Evolutionary conservation across 2,888 invertebrate species (phyloP).

Genomic region (Amblyteles armatorius): DNA sequence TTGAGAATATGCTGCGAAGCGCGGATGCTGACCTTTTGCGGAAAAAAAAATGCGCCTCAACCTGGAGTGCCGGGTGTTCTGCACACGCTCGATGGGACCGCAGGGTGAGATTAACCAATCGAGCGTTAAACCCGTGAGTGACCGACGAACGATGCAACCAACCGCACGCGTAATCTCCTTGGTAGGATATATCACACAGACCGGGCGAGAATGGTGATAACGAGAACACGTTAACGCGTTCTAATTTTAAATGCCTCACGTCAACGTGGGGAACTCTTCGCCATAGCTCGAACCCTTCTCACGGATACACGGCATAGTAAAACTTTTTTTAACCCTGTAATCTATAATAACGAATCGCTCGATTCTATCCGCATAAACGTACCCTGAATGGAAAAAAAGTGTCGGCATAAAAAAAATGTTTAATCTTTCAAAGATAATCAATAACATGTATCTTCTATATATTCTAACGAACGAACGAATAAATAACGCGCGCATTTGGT

Average conservation of each 20-base stretch:
- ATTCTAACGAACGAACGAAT: no score
- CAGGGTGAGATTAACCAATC: constrained; percentile 58
- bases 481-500: no score
- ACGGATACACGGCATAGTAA: not conserved
- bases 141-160: constrained; percentile 50
- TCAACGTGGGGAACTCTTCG: not conserved
- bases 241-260: constrained; percentile 38
- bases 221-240: constrained; percentile 28
- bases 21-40: constrained; percentile 43
- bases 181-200: constrained; percentile 34
- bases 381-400: not conserved
- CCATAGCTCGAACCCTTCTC: not conserved
- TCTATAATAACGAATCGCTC: not conserved
- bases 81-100: constrained; percentile 29
- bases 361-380: no score
- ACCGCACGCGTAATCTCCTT: constrained; percentile 63
- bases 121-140: constrained; percentile 58
- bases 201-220: constrained; percentile 13
- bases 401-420: no score
- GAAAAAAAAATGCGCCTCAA: constrained; percentile 20
- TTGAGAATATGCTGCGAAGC: constrained; percentile 36
- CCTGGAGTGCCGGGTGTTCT: constrained; percentile 26
- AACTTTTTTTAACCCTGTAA: not conserved
- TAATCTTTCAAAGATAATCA: not conserved
- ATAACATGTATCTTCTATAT: no score